Evolutionary conservation across 2,113 vertebrate genomes (phyloP).

Genomic region (Hoplias malabaricus): DNA sequence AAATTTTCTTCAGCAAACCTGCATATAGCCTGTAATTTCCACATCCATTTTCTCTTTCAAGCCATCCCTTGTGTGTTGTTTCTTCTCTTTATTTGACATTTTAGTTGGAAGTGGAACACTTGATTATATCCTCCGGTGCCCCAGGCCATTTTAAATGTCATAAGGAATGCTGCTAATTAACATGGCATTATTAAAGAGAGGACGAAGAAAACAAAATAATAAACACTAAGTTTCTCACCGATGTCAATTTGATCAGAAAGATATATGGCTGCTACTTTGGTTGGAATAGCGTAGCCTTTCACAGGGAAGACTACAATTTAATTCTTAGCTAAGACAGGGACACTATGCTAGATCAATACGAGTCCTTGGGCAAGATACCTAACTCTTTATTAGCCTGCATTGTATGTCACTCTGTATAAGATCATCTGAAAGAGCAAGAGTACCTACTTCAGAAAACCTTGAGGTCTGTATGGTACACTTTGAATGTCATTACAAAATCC

Average conservation of each 20-base stretch:
- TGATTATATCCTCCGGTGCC: conserved; percentile 40
- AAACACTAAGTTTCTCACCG: background rate
- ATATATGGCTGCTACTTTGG: too few species aligned
- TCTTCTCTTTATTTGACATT: conserved; percentile 12
- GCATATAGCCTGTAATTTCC: background rate
- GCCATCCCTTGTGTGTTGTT: conserved; percentile 8
- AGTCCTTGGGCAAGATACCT: too few species aligned
- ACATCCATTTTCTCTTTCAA: background rate
- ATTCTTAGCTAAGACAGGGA: too few species aligned
- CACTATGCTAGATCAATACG: too few species aligned
- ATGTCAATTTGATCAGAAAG: conserved; percentile 14
- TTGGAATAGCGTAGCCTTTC: too few species aligned
- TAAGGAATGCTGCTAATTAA: conserved; percentile 70
- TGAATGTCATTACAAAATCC: background rate
- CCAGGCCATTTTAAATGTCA: conserved; percentile 70
- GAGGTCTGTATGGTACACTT: too few species aligned
- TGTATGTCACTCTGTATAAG: too few species aligned
- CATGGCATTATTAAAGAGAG: conserved; percentile 69
- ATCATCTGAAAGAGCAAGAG: too few species aligned
- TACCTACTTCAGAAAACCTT: background rate
- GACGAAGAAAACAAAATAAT: conserved; percentile 41
- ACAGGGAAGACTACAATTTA: too few species aligned
- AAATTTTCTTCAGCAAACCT: background rate
- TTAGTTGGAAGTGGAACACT: background rate
- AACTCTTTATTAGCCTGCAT: too few species aligned